phyloP scores from a whole-genome alignment of 2,797 vertebrate genomes.

The Smutsia gigantea region DNA sequence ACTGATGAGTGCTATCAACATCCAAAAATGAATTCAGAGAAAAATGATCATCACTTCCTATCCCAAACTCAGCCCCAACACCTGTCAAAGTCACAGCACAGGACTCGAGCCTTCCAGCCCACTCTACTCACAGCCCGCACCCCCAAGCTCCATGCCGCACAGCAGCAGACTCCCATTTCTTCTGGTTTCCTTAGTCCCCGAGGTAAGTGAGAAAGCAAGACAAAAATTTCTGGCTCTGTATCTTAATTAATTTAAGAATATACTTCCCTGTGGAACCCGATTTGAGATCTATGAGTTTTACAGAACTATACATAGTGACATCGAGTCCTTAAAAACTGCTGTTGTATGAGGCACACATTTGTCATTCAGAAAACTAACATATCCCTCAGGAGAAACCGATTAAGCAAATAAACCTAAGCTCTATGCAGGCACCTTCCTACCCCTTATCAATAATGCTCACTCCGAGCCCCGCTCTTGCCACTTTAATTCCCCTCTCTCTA shows the following conservation, averaged over 20 bases:
- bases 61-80: background rate
- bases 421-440: background rate
- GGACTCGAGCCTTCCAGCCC: background rate
- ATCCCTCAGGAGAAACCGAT: background rate
- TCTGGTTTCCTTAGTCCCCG: background rate
- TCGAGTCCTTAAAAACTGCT: conserved; percentile 57
- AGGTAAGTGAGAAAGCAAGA: background rate
- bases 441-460: background rate
- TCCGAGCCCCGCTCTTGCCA: background rate
- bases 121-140: fast-evolving
- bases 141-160: background rate
- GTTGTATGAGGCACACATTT: background rate
- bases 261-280: background rate
- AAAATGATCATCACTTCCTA: background rate
- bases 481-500: too few relatives aligned
- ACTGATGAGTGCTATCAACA: background rate
- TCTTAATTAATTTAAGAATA: background rate
- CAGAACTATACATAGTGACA: background rate
- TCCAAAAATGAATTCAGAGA: background rate
- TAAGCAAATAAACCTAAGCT: background rate
- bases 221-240: background rate
- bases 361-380: background rate
- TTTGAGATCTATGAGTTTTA: background rate
- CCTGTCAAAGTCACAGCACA: background rate
- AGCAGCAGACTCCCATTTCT: background rate